Evolutionary conservation across 2,888 invertebrate species (phyloP).

Genomic region (Acleris emargana): DNA sequence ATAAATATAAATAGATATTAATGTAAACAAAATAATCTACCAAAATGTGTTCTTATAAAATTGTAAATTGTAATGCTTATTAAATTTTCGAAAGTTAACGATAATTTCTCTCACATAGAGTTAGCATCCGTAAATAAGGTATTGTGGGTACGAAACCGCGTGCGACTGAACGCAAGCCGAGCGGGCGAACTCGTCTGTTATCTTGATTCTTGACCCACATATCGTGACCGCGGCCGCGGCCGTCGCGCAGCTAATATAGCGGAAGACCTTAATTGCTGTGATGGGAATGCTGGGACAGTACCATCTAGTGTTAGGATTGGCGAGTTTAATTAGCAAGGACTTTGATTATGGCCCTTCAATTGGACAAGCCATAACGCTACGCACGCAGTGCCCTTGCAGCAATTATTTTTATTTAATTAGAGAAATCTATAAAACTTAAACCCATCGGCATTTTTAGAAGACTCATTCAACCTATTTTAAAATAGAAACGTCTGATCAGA

Average conservation of each 20-base stretch:
- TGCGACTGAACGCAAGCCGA: constrained; percentile 57
- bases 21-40: too few relatives aligned
- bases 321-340: neutral
- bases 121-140: neutral
- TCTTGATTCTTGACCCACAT: constrained; percentile 79
- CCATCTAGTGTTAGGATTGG: neutral
- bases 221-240: constrained; percentile 65
- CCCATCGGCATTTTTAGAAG: too few relatives aligned
- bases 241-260: constrained; percentile 53
- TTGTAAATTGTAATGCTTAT: too few relatives aligned
- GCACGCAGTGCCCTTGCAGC: too few relatives aligned
- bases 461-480: too few relatives aligned
- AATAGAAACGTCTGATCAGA: constrained; percentile 2
- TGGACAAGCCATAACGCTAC: too few relatives aligned
- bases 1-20: too few relatives aligned
- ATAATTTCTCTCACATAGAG: neutral
- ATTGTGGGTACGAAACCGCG: constrained; percentile 16
- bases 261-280: constrained; percentile 63
- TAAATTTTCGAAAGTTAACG: neutral
- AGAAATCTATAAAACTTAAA: too few relatives aligned
- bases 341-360: too few relatives aligned
- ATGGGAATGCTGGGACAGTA: constrained; percentile 41
- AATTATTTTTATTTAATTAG: too few relatives aligned
- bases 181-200: constrained; percentile 60
- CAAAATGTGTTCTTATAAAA: too few relatives aligned